Conservation (phyloP, 2,797 vertebrate species). For the Buphagus erythrorhynchus region DNA sequence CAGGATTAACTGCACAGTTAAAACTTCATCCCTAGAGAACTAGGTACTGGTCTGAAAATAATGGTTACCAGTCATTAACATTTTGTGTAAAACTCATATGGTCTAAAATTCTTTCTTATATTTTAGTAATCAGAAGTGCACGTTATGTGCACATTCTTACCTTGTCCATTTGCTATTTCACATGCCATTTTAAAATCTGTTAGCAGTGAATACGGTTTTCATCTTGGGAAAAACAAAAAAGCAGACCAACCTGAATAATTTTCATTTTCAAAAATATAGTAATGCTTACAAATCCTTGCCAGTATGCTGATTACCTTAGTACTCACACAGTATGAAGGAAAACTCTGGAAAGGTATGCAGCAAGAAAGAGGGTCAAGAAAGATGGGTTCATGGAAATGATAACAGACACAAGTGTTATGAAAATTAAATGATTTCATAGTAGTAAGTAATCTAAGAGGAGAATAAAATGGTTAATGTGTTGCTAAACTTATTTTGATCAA, state of each 20-base stretch:
- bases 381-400: background rate
- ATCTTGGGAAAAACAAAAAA: background rate
- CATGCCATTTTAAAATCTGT: background rate
- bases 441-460: background rate
- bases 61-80: background rate
- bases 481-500: background rate
- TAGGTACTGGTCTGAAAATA: background rate
- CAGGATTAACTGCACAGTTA: background rate
- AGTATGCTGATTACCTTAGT: background rate
- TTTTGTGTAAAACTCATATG: background rate
- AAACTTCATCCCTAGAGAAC: background rate
- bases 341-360: background rate
- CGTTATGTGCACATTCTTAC: background rate
- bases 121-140: background rate
- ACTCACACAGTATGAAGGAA: background rate
- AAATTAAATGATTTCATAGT: background rate
- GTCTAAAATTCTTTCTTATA: background rate
- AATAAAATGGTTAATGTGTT: background rate
- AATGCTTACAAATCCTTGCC: background rate
- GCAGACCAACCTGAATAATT: rapidly evolving
- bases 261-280: background rate
- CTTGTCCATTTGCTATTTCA: background rate
- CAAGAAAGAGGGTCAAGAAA: background rate
- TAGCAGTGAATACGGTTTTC: background rate
- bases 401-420: background rate